Evolutionary conservation across 2,113 vertebrate genomes (phyloP).

Genomic region (Psittacus erithacus): DNA sequence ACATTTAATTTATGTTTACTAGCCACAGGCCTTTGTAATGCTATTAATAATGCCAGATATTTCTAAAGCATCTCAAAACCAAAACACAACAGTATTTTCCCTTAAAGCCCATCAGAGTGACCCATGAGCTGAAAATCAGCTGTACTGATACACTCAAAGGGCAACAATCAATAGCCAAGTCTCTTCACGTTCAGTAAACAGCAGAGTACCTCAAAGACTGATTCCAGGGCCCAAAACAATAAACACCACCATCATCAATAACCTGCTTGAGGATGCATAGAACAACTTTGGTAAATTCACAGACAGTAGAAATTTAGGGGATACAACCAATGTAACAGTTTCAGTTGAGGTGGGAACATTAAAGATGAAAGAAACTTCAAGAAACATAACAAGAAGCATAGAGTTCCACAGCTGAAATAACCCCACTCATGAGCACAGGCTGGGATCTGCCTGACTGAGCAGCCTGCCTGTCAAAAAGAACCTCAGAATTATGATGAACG

Average conservation of each 20-base stretch:
- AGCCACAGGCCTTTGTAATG: background rate
- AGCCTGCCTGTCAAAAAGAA: background rate
- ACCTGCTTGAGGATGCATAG: background rate
- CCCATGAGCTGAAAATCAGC: background rate
- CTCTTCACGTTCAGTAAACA: background rate
- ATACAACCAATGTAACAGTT: background rate
- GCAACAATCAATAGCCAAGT: background rate
- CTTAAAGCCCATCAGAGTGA: background rate
- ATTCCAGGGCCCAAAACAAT: no score
- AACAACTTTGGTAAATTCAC: background rate
- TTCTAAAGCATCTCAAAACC: background rate
- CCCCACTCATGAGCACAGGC: background rate
- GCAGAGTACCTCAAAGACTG: background rate
- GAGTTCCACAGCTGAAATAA: background rate
- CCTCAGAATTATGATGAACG: background rate
- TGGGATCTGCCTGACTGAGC: background rate
- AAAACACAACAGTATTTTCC: background rate
- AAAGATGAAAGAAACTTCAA: background rate
- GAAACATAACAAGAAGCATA: background rate
- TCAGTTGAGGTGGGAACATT: background rate
- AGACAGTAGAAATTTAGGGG: background rate
- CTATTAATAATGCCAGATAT: background rate
- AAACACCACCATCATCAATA: background rate
- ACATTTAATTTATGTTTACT: background rate
- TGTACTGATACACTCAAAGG: background rate